Conservation (phyloP, 2,888 invertebrate genomes). For the Rhabditoides inermis region DNA sequence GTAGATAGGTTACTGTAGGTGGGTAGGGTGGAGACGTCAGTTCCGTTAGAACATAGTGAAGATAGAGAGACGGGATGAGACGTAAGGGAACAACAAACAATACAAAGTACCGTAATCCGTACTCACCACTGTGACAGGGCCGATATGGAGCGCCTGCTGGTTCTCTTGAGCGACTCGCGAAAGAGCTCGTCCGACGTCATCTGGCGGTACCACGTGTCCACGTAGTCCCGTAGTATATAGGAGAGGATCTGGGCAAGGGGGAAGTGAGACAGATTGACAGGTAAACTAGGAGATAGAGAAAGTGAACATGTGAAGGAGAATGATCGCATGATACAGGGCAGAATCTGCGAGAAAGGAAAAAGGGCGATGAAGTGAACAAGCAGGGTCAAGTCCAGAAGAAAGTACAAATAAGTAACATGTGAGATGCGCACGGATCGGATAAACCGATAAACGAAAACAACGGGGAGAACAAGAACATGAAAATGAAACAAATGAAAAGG, state of each 20-base stretch:
- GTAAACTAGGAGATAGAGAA: no score
- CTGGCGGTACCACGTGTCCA: slow-evolving; percentile 47
- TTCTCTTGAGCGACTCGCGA: slow-evolving; percentile 35
- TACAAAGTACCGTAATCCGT: no score
- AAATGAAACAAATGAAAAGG: not conserved
- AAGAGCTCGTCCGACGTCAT: slow-evolving; percentile 40
- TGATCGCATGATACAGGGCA: no score
- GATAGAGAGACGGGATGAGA: not conserved
- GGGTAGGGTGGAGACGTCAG: not conserved
- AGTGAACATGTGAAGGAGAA: no score
- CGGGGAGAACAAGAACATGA: not conserved
- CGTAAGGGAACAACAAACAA: not conserved
- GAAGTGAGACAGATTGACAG: no score
- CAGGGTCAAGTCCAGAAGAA: no score
- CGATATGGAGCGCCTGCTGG: slow-evolving; percentile 35
- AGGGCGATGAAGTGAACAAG: no score
- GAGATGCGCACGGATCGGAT: no score
- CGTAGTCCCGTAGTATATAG: slow-evolving; percentile 44
- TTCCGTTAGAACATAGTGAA: not conserved
- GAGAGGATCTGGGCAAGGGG: slow-evolving; percentile 43
- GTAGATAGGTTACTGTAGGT: not conserved
- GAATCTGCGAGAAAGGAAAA: no score
- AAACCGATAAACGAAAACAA: not conserved
- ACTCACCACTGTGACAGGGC: slow-evolving; percentile 37
- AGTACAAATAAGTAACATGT: no score